Conservation (phyloP, 1,140 invertebrate genomes). For the Neocloeon triangulifer region DNA sequence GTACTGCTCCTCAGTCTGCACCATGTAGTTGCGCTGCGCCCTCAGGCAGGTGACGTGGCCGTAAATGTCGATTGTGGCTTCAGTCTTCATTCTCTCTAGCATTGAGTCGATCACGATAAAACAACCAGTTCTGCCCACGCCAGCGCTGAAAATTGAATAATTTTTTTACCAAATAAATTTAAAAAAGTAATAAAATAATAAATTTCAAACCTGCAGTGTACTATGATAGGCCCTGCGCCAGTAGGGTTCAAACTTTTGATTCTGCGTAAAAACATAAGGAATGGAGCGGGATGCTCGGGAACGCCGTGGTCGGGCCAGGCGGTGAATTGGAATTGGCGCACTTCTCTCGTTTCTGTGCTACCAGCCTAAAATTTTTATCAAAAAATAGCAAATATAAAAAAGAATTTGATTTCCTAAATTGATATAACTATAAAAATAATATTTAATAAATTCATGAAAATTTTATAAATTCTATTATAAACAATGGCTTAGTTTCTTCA, state of each 20-base stretch:
- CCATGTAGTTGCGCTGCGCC: constrained; percentile 93
- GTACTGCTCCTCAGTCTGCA: constrained; percentile 97
- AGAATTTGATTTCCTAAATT: constrained; percentile 53
- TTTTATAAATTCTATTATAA: too few species aligned
- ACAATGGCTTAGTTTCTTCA: too few species aligned
- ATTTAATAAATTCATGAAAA: too few species aligned
- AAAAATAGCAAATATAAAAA: too few species aligned
- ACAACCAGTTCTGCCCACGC: constrained; percentile 93
- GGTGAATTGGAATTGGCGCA: constrained; percentile 97
- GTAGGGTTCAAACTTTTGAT: constrained; percentile 74
- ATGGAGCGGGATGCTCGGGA: constrained; percentile 93
- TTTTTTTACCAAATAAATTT: background rate
- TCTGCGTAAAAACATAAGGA: constrained; percentile 87
- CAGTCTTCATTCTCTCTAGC: constrained; percentile 80
- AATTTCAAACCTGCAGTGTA: constrained; percentile 74
- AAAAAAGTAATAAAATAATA: background rate
- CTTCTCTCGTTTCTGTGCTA: constrained; percentile 57
- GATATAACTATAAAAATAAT: constrained; percentile 6
- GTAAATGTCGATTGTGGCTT: constrained; percentile 96
- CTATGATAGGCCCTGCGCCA: constrained; percentile 79
- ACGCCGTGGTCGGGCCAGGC: constrained; percentile 99
- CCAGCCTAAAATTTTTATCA: constrained; percentile 16
- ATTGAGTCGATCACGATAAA: constrained; percentile 97
- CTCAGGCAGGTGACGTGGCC: constrained; percentile 93
- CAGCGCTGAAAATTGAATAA: constrained; percentile 50